Percentiles rank a stretch among this genome's conserved stretches.
Conservation (phyloP, 2,888 invertebrate genomes). For the Bombylius major region DNA sequence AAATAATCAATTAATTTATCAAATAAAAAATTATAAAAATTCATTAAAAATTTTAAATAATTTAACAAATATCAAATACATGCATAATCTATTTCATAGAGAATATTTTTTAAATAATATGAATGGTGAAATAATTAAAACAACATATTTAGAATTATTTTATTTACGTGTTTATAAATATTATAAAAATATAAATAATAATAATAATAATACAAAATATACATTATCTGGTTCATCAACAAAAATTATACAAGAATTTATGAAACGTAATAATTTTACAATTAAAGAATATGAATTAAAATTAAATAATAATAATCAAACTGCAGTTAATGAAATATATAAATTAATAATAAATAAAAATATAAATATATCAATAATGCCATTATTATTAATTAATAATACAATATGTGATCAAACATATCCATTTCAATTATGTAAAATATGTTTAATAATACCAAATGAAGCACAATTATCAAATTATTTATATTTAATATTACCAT, state of each 20-base stretch:
- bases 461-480: background rate
- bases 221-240: background rate
- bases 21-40: too few relatives aligned
- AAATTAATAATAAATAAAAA: background rate
- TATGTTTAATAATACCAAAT: constrained; percentile 4
- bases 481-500: background rate
- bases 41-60: too few relatives aligned
- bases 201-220: background rate
- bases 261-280: background rate
- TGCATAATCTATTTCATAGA: too few relatives aligned
- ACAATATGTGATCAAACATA: background rate
- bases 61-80: too few relatives aligned
- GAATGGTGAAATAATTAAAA: too few relatives aligned
- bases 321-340: background rate
- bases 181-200: background rate
- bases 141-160: too few relatives aligned
- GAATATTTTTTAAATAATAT: too few relatives aligned
- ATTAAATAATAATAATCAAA: background rate
- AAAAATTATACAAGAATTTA: background rate
- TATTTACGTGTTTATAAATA: too few relatives aligned
- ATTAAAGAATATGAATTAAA: background rate
- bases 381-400: background rate
- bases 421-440: background rate
- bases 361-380: background rate
- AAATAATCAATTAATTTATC: too few relatives aligned